Percentiles rank a stretch among this genome's conserved stretches.
Evolutionary conservation across 2,113 vertebrate genomes (phyloP).

Genomic region (Glaucidium brasilianum): DNA sequence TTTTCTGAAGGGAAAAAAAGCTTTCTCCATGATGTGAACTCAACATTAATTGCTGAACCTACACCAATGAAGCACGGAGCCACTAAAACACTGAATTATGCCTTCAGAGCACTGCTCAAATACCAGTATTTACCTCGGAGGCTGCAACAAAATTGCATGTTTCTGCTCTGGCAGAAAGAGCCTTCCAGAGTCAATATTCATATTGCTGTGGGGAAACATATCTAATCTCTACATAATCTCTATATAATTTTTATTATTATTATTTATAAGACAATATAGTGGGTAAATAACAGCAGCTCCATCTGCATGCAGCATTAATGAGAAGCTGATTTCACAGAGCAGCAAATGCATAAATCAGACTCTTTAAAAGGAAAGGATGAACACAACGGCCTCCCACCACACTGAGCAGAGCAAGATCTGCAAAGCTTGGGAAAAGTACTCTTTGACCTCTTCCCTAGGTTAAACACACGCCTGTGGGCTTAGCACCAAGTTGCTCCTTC

Average conservation of each 20-base stretch:
- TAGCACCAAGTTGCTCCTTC: background rate
- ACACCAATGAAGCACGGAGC: background rate
- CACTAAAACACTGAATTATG: constrained; percentile 33
- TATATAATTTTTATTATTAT: background rate
- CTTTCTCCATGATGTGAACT: background rate
- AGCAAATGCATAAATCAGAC: background rate
- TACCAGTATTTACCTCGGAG: constrained; percentile 47
- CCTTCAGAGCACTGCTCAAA: constrained; percentile 24
- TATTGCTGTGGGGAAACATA: constrained; percentile 1
- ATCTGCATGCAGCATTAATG: background rate
- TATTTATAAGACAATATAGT: constrained; percentile 23
- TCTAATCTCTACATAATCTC: constrained; percentile 15
- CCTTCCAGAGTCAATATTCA: constrained; percentile 45
- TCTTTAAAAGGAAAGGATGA: background rate
- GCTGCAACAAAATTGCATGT: constrained; percentile 17
- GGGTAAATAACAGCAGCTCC: constrained; percentile 19
- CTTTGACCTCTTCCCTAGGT: background rate
- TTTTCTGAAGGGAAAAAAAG: background rate
- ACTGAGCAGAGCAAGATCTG: background rate
- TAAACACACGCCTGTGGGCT: background rate
- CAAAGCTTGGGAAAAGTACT: background rate
- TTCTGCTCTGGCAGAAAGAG: constrained; percentile 25
- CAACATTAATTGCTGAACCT: background rate
- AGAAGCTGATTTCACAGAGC: background rate
- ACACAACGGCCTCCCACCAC: background rate